Evolutionary conservation across 2,888 invertebrate species (phyloP).

Genomic region (Papilio elwesi): DNA sequence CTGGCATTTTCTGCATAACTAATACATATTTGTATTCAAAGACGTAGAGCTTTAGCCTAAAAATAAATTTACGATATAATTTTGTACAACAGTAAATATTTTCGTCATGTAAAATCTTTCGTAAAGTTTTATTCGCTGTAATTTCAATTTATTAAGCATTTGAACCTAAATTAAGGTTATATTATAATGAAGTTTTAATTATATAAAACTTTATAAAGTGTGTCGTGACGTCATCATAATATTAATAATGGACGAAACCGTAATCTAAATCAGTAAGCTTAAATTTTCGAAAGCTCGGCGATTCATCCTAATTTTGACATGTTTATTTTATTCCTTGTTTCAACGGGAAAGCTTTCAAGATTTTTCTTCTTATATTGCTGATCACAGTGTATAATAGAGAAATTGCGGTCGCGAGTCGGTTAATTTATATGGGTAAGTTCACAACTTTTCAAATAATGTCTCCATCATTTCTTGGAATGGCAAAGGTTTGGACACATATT

Average conservation of each 20-base stretch:
- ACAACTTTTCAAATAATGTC: conserved; percentile 82
- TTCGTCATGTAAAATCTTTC: neutral
- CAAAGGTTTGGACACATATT: conserved; percentile 83
- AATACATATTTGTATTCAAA: neutral
- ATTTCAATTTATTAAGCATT: too few relatives aligned
- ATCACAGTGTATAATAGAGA: conserved; percentile 34
- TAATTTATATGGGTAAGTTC: conserved; percentile 40
- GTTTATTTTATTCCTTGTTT: neutral
- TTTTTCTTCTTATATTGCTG: conserved; percentile 23
- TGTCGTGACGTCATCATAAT: too few relatives aligned
- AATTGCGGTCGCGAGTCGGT: conserved; percentile 32
- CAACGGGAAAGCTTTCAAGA: neutral
- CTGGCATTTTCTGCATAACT: conserved; percentile 6
- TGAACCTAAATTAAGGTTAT: too few relatives aligned
- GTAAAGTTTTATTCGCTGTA: neutral
- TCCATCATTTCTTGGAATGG: conserved; percentile 82
- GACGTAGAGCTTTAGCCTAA: neutral
- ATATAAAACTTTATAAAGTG: too few relatives aligned
- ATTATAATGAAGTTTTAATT: too few relatives aligned
- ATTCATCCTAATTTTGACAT: neutral
- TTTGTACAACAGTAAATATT: neutral
- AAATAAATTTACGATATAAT: neutral
- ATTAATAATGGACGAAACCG: too few relatives aligned
- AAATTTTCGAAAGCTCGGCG: too few relatives aligned
- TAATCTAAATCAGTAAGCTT: too few relatives aligned